phyloP scores from a whole-genome alignment of 2,888 invertebrate genomes.

The Stenodema calcarata region DNA sequence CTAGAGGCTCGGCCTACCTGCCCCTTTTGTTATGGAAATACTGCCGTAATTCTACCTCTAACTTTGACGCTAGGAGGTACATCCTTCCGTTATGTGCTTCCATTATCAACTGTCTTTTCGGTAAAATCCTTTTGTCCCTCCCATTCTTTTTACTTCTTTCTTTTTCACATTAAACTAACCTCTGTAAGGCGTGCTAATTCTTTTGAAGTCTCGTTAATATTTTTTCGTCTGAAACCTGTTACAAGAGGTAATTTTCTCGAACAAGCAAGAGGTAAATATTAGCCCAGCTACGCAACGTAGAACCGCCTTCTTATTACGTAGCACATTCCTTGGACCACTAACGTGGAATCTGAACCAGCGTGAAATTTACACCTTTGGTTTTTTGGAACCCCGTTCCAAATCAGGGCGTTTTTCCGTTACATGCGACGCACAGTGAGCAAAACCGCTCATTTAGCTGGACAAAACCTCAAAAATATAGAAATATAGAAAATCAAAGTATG shows the following conservation, averaged over 20 bases:
- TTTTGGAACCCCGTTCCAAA: too few species aligned
- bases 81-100: conserved; percentile 38
- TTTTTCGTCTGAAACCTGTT: not conserved
- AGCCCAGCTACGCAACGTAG: not conserved
- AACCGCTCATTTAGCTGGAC: too few species aligned
- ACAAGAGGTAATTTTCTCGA: not conserved
- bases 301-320: too few species aligned
- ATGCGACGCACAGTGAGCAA: too few species aligned
- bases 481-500: too few species aligned
- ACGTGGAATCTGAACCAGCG: too few species aligned
- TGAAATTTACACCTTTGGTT: too few species aligned
- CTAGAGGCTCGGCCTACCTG: not conserved
- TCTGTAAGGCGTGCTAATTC: not conserved
- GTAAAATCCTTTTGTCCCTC: conserved; percentile 28
- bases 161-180: not conserved
- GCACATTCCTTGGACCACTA: too few species aligned
- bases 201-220: not conserved
- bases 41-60: conserved; percentile 38
- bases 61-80: conserved; percentile 38
- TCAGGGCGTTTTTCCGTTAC: too few species aligned
- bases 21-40: conserved; percentile 41
- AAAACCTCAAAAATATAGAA: too few species aligned
- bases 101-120: conserved; percentile 7
- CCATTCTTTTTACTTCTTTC: not conserved
- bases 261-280: not conserved